Base-by-base conservation (phyloP, 35 echinoderm and acorn worm genomes). In the Apostichopus japonicus region DNA sequence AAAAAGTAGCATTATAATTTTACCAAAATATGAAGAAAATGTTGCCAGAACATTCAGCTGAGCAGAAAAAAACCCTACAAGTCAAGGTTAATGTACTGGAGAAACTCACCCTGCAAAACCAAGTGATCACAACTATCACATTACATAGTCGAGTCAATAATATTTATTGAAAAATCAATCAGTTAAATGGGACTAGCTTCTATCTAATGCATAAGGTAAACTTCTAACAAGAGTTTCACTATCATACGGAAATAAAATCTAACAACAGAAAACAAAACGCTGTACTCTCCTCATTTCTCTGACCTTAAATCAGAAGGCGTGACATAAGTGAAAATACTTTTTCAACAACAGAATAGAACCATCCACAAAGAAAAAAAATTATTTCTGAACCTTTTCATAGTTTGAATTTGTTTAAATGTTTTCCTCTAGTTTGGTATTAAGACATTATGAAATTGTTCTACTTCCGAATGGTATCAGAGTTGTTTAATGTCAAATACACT, bases 81-180 rank as follows among this genome's bases (percentile, higher is more conserved):
- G 63, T 67, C 63, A 67, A 67, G 63, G 63, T 67, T 67, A 19
- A 4, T 67, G 63, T 67, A 67, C 63, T 15, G 11, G 19, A 67
- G 63, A 67, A 11, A 67, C 63, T 67, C 63, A 67, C 63, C 11
- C 63, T 15, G 63, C 63, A 67, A 44, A 11, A 67, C 63, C 63
- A 67, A 67, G 19, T 67, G 63, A 67, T 67, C 11, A 19, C 15
- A 54, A 54, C 11, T 83, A 83, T 83, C 79, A 83, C 79, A 83
- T 83, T 83, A 83, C 79, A 83, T 14, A 54, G 2, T n/a, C n/a
- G 54, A 83, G 79, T 83, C 79, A 54, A 83, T 83, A 83, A 83
- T 33, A 44, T 83, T 33, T 54, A 83, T 83, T 83, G 79, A 33
- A 83, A 83, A 83, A 83, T 83, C 79, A 83, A 83, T 83, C 25